Evolutionary conservation across 2,797 vertebrate species (phyloP).

Genomic region (Petrocephalus schoutedeni): DNA sequence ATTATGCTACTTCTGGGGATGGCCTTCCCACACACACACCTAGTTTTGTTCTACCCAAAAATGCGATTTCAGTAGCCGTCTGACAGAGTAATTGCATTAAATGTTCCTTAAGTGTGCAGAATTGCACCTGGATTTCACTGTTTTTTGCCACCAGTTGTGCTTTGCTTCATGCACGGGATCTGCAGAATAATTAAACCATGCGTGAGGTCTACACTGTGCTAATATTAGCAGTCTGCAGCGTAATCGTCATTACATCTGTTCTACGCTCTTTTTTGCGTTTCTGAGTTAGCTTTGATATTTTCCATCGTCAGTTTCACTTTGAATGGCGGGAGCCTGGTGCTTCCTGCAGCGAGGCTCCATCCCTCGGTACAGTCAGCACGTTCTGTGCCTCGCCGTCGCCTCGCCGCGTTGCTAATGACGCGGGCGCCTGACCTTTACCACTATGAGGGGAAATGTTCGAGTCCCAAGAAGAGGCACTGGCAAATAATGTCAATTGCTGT

Average conservation of each 20-base stretch:
- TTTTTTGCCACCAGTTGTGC: neutral
- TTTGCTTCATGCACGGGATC: neutral
- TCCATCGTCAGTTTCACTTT: slow-evolving; percentile 37
- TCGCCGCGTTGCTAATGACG: neutral
- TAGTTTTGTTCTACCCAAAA: neutral
- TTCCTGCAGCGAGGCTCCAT: slow-evolving; percentile 21
- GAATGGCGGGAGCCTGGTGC: slow-evolving; percentile 20
- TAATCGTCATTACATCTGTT: neutral
- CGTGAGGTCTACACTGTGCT: neutral
- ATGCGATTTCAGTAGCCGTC: neutral
- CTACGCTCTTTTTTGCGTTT: neutral
- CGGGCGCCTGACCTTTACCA: neutral
- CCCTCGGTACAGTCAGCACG: neutral
- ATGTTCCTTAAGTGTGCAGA: neutral
- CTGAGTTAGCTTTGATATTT: slow-evolving; percentile 18
- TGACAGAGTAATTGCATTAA: neutral
- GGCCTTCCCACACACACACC: neutral
- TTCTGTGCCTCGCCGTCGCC: neutral
- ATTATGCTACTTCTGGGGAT: neutral
- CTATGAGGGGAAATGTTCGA: neutral
- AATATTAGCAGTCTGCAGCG: neutral
- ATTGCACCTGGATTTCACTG: neutral
- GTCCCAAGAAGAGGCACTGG: neutral
- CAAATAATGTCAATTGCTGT: neutral
- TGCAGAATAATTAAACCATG: neutral